phyloP scores from a whole-genome alignment of 2,113 vertebrate genomes.

The Trogon surrucura region DNA sequence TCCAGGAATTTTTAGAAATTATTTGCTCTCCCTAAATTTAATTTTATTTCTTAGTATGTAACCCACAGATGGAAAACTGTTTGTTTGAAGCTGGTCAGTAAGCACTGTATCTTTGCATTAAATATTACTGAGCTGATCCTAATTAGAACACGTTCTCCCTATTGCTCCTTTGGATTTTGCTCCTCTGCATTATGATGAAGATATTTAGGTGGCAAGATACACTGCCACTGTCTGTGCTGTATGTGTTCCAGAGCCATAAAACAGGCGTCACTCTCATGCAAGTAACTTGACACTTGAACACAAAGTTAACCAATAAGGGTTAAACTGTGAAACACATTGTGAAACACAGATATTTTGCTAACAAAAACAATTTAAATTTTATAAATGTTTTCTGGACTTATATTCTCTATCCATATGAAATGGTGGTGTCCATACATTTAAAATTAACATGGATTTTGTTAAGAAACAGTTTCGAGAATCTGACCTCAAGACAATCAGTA shows the following conservation, averaged over 20 bases:
- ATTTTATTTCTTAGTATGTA: not conserved
- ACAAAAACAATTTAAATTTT: not conserved
- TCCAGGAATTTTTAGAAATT: not conserved
- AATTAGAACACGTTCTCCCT: not conserved
- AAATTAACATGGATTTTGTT: not conserved
- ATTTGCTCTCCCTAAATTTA: not conserved
- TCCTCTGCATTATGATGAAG: not conserved
- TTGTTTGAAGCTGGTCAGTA: not conserved
- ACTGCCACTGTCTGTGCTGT: accelerated
- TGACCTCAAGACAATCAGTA: not conserved
- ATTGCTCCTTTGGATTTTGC: not conserved
- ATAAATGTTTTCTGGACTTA: not conserved
- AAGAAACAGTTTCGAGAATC: constrained; percentile 5
- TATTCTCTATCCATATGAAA: not conserved
- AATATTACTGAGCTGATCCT: not conserved
- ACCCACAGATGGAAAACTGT: not conserved
- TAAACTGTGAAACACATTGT: not conserved
- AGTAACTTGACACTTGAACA: not conserved
- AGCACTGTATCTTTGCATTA: not conserved
- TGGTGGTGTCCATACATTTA: not conserved
- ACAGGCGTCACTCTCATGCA: not conserved
- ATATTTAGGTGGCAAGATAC: not conserved
- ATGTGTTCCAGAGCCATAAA: not conserved
- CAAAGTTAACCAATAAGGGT: not conserved
- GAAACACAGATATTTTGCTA: not conserved